phyloP scores from a whole-genome alignment of 2,113 vertebrate species.

The Gymnocephalus cernua region DNA sequence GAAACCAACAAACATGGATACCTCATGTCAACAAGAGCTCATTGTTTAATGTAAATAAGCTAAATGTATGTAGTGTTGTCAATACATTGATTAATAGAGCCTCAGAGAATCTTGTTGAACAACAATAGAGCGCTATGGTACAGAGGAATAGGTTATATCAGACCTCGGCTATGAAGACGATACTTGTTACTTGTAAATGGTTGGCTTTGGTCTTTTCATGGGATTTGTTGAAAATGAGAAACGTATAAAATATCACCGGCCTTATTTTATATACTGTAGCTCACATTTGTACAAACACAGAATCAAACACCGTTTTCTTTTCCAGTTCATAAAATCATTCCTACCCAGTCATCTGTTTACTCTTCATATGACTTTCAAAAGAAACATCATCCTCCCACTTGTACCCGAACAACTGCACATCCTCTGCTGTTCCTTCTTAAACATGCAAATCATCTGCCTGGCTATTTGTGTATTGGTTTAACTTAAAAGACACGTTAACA shows the following conservation, averaged over 20 bases:
- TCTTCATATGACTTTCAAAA: constrained; percentile 24
- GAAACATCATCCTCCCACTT: constrained; percentile 40
- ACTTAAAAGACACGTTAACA: constrained; percentile 9
- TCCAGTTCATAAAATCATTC: background rate
- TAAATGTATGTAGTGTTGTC: background rate
- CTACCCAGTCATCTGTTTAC: constrained; percentile 25
- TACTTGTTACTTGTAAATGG: too few relatives aligned
- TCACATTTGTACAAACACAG: background rate
- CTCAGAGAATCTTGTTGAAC: background rate
- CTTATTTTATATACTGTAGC: background rate
- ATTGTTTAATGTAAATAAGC: background rate
- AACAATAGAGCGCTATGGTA: background rate
- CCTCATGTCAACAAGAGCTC: background rate
- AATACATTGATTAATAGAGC: background rate
- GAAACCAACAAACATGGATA: background rate
- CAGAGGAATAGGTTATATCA: background rate
- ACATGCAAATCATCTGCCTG: background rate
- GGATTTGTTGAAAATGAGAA: background rate
- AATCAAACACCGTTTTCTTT: too few relatives aligned
- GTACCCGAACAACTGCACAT: background rate
- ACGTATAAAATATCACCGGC: background rate
- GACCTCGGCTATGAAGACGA: background rate
- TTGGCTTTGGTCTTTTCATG: background rate
- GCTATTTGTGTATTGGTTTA: background rate
- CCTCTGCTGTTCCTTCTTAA: background rate